A percentile compares a stretch with the other conserved stretches of the same genome.
These are phyloP conservation scores for Oscheius sp. DNA, from an alignment of 2,888 invertebrate species.

Conservation along the genomic window DNA sequence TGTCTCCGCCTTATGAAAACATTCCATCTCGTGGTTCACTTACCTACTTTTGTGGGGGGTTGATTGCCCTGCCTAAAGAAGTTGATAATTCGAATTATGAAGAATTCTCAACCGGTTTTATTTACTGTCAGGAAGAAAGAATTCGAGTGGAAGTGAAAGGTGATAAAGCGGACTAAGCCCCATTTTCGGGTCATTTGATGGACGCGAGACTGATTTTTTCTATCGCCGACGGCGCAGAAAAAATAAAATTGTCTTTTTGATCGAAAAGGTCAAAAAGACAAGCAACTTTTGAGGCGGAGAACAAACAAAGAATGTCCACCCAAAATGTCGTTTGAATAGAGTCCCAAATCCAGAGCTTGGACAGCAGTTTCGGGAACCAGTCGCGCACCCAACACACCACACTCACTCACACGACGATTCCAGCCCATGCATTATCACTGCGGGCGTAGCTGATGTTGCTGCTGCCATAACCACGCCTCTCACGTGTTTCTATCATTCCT, in stretches of 20 bases:
- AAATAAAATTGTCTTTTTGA: too few relatives aligned
- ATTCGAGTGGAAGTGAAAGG: too few relatives aligned
- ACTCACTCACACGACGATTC: conserved; percentile 20
- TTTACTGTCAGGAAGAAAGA: background rate
- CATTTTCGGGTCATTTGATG: too few relatives aligned
- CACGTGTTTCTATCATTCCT: conserved; percentile 6
- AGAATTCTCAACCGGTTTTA: background rate
- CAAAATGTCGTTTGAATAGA: background rate
- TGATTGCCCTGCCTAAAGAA: too few relatives aligned
- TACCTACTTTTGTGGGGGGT: too few relatives aligned
- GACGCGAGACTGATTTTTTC: background rate
- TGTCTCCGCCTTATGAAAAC: conserved; percentile 3
- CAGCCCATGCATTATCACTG: conserved; percentile 33
- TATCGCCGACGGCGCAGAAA: background rate
- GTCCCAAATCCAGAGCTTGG: conserved; percentile 13
- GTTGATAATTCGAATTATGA: too few relatives aligned
- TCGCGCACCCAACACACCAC: conserved; percentile 26
- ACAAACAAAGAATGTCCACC: too few relatives aligned
- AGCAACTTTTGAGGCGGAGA: too few relatives aligned
- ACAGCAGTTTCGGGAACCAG: conserved; percentile 16
- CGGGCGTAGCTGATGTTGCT: conserved; percentile 14
- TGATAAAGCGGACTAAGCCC: too few relatives aligned
- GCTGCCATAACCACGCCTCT: conserved; percentile 21
- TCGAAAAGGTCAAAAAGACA: background rate
- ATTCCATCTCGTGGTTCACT: too few relatives aligned